Base-by-base conservation (phyloP, 2,797 vertebrate species). In the Vireo griseus region DNA sequence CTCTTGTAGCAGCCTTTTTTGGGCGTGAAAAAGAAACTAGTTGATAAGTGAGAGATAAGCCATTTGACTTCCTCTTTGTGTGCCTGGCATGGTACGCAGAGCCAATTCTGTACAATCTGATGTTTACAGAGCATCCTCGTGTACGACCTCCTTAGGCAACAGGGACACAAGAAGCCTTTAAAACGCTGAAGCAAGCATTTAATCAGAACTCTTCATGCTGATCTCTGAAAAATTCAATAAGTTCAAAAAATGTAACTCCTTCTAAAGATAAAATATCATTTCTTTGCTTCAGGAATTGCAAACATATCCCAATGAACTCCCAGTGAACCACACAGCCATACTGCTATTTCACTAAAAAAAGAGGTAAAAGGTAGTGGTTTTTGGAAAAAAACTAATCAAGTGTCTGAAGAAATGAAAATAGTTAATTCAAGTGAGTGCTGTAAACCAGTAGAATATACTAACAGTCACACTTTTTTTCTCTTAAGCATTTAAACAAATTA, bases 11-110 rank as follows among this genome's bases (percentile, higher is more conserved):
- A 97, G 93, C 89, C 65, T 69, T 96, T 94, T 87, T 75, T 84
- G 84, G 92, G 94, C 84, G 97, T 94, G 94, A 96, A 97, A 98
- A 98, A 98, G 97, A 97, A 97, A 97, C 94, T 96, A 90, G 94
- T 93, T 94, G 97, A 95, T 97, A 97, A 97, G 94, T 25, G 39
- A 82, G 93, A 97, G 96, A 97, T 96, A 98, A 98, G 92, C 79
- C 92, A 83, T 96, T 97, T 96, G 97, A 94, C 72, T 42, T 82
- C 83, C 89, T 88, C 96, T 96, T 92, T 97, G 92, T 97, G 86
- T 85, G 96, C 78, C 91, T 2, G 51, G 95, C 92, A 92, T 71
- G 96, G 88, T 75, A 95, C 14, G 69, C 88, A 55, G 86, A 96
- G 93, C 89, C 96, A 97, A 94, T 96, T 96, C 95, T 96, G 93